These are phyloP conservation scores for Pseudopleuronectes americanus DNA, from an alignment of 2,797 vertebrate genomes.

Conservation along the genomic window DNA sequence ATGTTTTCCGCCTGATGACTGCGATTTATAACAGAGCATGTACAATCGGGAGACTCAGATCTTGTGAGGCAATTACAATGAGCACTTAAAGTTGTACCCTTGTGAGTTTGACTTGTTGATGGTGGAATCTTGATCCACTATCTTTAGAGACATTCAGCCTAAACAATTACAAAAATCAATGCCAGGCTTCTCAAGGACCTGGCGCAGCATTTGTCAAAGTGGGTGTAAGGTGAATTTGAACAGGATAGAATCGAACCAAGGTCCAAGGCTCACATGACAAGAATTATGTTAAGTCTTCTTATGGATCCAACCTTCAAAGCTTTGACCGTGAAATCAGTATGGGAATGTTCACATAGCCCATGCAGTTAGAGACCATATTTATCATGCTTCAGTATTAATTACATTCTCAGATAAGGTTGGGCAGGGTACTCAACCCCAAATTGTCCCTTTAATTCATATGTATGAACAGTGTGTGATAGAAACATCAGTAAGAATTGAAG, in stretches of 20 bases:
- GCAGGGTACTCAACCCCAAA: no score
- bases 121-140: background rate
- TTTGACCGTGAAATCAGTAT: background rate
- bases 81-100: constrained; percentile 35
- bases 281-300: no score
- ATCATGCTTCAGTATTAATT: no score
- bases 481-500: no score
- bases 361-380: background rate
- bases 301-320: background rate
- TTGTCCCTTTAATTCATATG: no score
- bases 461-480: no score
- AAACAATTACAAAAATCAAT: background rate
- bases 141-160: constrained; percentile 4
- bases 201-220: background rate
- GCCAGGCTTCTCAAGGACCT: background rate
- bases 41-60: constrained; percentile 42
- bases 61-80: constrained; percentile 48
- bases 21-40: constrained; percentile 65
- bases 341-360: background rate
- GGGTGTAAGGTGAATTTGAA: background rate
- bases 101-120: constrained; percentile 31
- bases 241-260: constrained; percentile 12
- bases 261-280: no score
- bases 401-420: no score
- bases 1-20: constrained; percentile 63